Conservation (phyloP, 2,888 invertebrate genomes). For the Notocelia uddmanniana region DNA sequence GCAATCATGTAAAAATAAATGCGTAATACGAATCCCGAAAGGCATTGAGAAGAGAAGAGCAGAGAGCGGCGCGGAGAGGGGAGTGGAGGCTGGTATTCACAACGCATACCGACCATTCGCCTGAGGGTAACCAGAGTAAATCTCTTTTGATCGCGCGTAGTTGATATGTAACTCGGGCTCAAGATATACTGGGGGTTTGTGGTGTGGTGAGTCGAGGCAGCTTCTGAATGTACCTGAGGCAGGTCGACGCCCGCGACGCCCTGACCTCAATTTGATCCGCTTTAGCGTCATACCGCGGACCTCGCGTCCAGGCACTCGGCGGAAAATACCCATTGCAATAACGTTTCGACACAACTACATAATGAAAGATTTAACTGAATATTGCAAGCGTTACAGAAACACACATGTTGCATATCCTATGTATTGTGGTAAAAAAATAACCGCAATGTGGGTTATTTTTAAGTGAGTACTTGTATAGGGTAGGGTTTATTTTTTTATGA, state of each 20-base stretch:
- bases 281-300: slow-evolving; percentile 84
- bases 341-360: slow-evolving; percentile 58
- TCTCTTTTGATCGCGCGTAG: background rate
- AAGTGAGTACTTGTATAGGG: too few species aligned
- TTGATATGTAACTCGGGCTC: background rate
- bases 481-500: background rate
- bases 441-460: slow-evolving; percentile 3
- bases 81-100: slow-evolving; percentile 52
- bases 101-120: background rate
- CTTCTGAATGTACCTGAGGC: slow-evolving; percentile 60
- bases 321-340: slow-evolving; percentile 78
- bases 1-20: slow-evolving; percentile 37
- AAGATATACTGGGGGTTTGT: background rate
- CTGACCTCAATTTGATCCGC: slow-evolving; percentile 82
- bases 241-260: slow-evolving; percentile 84
- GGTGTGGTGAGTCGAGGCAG: background rate
- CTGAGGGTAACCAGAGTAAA: background rate
- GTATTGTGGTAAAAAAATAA: slow-evolving; percentile 9
- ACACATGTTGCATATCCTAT: slow-evolving; percentile 31
- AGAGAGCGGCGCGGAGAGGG: slow-evolving; percentile 53
- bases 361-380: slow-evolving; percentile 45
- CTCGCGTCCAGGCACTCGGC: slow-evolving; percentile 79
- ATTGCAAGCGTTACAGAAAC: slow-evolving; percentile 42
- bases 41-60: slow-evolving; percentile 52
- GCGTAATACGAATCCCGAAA: slow-evolving; percentile 41